A percentile compares a stretch with the other conserved stretches of the same genome.
These are phyloP conservation scores for Ochropacha duplaris DNA, from an alignment of 2,888 invertebrate genomes.

Conservation along the genomic window DNA sequence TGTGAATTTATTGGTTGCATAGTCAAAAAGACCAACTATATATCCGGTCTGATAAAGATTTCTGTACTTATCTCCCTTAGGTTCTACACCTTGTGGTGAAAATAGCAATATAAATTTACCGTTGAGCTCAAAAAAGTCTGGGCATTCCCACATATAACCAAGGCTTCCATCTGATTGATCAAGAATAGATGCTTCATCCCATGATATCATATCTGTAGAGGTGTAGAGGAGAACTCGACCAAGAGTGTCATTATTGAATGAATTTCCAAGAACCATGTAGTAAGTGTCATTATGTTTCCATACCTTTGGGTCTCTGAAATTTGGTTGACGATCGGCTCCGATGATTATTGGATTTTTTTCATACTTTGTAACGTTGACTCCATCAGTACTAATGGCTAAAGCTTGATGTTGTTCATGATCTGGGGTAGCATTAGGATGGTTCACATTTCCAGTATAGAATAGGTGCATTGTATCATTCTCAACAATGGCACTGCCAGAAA, in stretches of 20 bases:
- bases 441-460: constrained; percentile 67
- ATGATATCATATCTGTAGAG: constrained; percentile 56
- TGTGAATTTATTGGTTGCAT: constrained; percentile 46
- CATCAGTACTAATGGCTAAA: constrained; percentile 60
- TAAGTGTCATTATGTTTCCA: constrained; percentile 61
- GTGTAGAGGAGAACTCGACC: constrained; percentile 61
- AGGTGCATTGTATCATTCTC: constrained; percentile 58
- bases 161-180: constrained; percentile 57
- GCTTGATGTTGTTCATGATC: constrained; percentile 58
- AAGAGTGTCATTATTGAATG: constrained; percentile 46
- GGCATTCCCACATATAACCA: constrained; percentile 79
- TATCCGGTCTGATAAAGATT: constrained; percentile 71
- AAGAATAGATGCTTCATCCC: constrained; percentile 53
- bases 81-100: constrained; percentile 66
- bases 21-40: constrained; percentile 68
- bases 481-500: constrained; percentile 74
- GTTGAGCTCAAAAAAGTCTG: constrained; percentile 71
- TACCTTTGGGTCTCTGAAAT: constrained; percentile 77
- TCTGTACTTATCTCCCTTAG: constrained; percentile 57
- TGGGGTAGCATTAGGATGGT: constrained; percentile 42
- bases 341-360: constrained; percentile 58
- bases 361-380: constrained; percentile 55
- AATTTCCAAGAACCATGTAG: constrained; percentile 74
- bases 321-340: constrained; percentile 52
- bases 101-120: constrained; percentile 63